Evolutionary conservation across 2,888 invertebrate genomes (phyloP).

Genomic region (Proisotoma minuta): DNA sequence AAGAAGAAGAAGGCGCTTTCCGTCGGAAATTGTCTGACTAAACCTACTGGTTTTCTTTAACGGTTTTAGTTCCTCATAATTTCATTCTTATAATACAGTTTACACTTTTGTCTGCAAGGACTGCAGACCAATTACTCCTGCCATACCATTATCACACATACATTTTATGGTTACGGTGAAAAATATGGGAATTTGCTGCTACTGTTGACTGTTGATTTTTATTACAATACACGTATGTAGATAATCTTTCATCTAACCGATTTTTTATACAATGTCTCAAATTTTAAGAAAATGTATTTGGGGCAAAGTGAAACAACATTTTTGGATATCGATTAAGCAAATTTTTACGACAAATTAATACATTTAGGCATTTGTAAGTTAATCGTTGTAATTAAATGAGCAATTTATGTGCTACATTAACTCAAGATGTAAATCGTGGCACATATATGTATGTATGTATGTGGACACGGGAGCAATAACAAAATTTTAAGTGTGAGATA

Average conservation of each 20-base stretch:
- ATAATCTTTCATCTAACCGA: too few relatives aligned
- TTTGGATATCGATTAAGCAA: too few relatives aligned
- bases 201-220: not conserved
- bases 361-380: too few relatives aligned
- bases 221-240: too few relatives aligned
- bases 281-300: not conserved
- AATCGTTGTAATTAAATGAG: not conserved
- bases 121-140: not conserved
- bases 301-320: too few relatives aligned
- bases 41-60: not conserved
- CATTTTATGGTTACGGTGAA: constrained; percentile 13
- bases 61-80: constrained; percentile 5
- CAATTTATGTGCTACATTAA: not conserved
- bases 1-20: too few relatives aligned
- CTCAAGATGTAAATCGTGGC: not conserved
- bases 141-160: constrained; percentile 18
- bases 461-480: not conserved
- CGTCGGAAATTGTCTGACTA: constrained; percentile 5
- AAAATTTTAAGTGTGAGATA: not conserved
- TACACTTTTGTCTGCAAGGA: constrained; percentile 12
- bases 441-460: not conserved
- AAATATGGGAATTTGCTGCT: constrained; percentile 7
- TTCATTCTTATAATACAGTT: not conserved
- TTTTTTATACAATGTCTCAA: too few relatives aligned
- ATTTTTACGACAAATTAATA: too few relatives aligned